phyloP scores from a whole-genome alignment of 2,797 vertebrate species.

The Salarias fasciatus region DNA sequence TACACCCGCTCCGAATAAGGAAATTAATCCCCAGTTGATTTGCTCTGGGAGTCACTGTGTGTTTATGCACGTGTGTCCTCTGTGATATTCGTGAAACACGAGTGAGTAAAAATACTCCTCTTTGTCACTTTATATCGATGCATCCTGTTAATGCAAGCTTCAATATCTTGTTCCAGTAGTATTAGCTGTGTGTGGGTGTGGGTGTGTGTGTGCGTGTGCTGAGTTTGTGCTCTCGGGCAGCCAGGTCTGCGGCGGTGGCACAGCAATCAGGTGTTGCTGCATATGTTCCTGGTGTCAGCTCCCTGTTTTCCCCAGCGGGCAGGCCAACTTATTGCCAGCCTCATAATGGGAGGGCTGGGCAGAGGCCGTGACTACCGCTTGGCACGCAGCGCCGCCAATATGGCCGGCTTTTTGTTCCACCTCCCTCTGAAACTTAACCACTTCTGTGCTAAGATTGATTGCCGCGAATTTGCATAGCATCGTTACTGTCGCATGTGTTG shows the following conservation, averaged over 20 bases:
- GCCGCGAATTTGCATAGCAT: constrained; percentile 65
- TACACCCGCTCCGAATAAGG: constrained; percentile 83
- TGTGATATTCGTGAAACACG: constrained; percentile 3
- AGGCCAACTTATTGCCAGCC: constrained; percentile 86
- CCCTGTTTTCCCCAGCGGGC: constrained; percentile 76
- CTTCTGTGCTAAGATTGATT: constrained; percentile 79
- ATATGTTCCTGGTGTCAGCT: constrained; percentile 78
- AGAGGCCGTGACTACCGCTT: constrained; percentile 91
- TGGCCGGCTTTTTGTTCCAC: constrained; percentile 84
- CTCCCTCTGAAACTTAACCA: constrained; percentile 84
- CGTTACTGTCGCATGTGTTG: constrained; percentile 38
- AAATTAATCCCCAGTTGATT: constrained; percentile 92
- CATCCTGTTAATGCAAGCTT: constrained; percentile 11
- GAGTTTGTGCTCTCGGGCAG: constrained; percentile 44
- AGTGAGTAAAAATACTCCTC: no score
- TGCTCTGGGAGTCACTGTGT: constrained; percentile 54
- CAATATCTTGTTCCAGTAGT: not conserved
- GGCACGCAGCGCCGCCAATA: constrained; percentile 90
- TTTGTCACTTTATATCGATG: not conserved
- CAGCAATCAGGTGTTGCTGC: constrained; percentile 77
- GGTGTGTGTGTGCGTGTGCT: constrained; percentile 19
- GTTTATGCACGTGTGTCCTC: constrained; percentile 26
- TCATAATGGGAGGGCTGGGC: constrained; percentile 89
- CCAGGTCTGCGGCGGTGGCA: constrained; percentile 37
- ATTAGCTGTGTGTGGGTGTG: constrained; percentile 14